Percentiles rank a stretch among this genome's conserved stretches.
Conservation (phyloP, 2,888 invertebrate species). For the Xanthorhoe designata region DNA sequence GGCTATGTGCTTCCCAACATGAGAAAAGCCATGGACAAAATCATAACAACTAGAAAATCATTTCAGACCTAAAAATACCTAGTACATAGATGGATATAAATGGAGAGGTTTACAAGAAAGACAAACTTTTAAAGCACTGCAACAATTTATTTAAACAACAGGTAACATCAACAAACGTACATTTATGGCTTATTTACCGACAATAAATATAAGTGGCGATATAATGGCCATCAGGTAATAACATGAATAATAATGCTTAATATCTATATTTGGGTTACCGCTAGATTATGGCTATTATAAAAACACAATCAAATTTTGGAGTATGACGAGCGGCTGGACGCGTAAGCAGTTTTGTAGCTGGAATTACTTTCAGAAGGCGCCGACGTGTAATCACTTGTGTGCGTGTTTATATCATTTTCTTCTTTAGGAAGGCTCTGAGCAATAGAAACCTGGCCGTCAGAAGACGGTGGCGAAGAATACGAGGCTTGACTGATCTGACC, state of each 20-base stretch:
- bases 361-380: slow-evolving; percentile 63
- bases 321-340: slow-evolving; percentile 63
- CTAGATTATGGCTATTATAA: slow-evolving; percentile 21
- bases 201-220: slow-evolving; percentile 60
- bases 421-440: slow-evolving; percentile 68
- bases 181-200: slow-evolving; percentile 36
- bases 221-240: slow-evolving; percentile 52
- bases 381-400: slow-evolving; percentile 64
- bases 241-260: slow-evolving; percentile 28
- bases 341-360: slow-evolving; percentile 68
- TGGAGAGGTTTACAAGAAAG: not conserved
- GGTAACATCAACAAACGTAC: slow-evolving; percentile 31
- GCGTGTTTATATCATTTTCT: slow-evolving; percentile 66
- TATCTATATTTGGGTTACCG: slow-evolving; percentile 34
- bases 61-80: not conserved
- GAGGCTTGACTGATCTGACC: slow-evolving; percentile 48
- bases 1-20: no score
- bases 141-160: slow-evolving; percentile 40
- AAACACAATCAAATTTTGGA: slow-evolving; percentile 48
- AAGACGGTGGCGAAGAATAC: slow-evolving; percentile 56
- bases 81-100: not conserved
- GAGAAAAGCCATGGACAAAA: not conserved
- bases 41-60: not conserved
- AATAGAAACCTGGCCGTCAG: slow-evolving; percentile 60
- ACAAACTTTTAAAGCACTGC: slow-evolving; percentile 15